Percentiles rank a stretch among this genome's conserved stretches.
Conservation (phyloP, 2,888 invertebrate species). For the Hypolimnas misippus region DNA sequence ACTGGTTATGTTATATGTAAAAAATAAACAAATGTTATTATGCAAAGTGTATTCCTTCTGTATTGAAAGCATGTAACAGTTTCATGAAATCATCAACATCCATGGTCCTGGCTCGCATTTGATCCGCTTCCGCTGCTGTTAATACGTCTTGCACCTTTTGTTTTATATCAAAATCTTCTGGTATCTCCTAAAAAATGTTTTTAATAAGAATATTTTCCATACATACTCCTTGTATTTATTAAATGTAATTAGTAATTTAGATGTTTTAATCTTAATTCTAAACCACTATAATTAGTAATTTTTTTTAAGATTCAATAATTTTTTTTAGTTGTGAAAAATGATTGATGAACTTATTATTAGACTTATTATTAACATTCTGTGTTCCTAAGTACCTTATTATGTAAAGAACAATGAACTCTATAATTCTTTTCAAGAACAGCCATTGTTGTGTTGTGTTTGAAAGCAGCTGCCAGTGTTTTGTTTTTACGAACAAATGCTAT, state of each 20-base stretch:
- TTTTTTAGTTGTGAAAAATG: no score
- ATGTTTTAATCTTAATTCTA: no score
- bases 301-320: no score
- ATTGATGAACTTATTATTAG: no score
- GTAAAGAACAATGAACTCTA: conserved; percentile 92
- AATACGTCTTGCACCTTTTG: conserved; percentile 90
- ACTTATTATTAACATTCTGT: no score
- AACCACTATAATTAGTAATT: no score
- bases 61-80: conserved; percentile 94
- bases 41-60: conserved; percentile 96
- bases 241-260: no score
- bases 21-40: conserved; percentile 55
- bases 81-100: conserved; percentile 98
- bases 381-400: conserved; percentile 84
- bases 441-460: conserved; percentile 93
- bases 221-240: neutral
- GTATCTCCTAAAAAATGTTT: conserved; percentile 84
- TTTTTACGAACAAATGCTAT: conserved; percentile 98
- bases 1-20: conserved; percentile 8
- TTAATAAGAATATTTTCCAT: neutral
- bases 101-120: conserved; percentile 95
- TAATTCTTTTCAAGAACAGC: conserved; percentile 96
- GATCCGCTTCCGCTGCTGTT: conserved; percentile 86
- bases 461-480: conserved; percentile 95
- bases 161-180: conserved; percentile 92